Evolutionary conservation across 2,888 invertebrate genomes (phyloP), one percentile per base, ranked within the genome.

Genomic region (Lasioglossum zephyrum): DNA sequence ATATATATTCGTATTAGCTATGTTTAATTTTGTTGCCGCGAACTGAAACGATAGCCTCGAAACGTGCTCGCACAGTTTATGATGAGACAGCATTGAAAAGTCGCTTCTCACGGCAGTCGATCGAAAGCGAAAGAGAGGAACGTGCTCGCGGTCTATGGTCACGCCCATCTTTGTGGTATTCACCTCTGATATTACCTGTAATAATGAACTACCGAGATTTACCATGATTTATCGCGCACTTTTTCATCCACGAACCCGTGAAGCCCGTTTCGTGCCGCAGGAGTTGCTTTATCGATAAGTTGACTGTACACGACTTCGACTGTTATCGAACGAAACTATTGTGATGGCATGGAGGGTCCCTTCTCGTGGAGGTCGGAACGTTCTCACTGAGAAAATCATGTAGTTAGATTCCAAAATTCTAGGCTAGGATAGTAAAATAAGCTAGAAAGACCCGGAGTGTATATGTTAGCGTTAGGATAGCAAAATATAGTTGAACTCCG

Each of bases 21-120:
- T 26, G 39, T 41, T 77, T 72, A 22, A 47, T 57, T 57, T 70
- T 49, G 13, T 66, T 66, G 8, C 77, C 66, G 26, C 60, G 31
- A 77, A 85, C 81, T 63, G 77, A 41, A 77, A 53, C 57, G 41
- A 13, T 22, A 69, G 95, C 95, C 76, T 95, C 96, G 90, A 80
- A 81, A 60, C 79, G 47, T 84, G 22, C 26, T 60, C 63, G 16
- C 6, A 18, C 63, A 31, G 31, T 66, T 95, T 95, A 1, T 90
- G 96, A 88, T 96, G 96, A 57, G 93, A 96, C 31, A 95, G 94
- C 81, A 95, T 95, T 84, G 96, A 96, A 77, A 93, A 93, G 81
- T 91, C 89, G 83, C 92, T 89, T 90, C 83, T 90, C 87, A 88
- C 87, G 90, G 77, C 79, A 70, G 70, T 78, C 69, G 76, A 81